Evolutionary conservation across 2,113 vertebrate genomes (phyloP).

Genomic region (Pristiophorus japonicus): DNA sequence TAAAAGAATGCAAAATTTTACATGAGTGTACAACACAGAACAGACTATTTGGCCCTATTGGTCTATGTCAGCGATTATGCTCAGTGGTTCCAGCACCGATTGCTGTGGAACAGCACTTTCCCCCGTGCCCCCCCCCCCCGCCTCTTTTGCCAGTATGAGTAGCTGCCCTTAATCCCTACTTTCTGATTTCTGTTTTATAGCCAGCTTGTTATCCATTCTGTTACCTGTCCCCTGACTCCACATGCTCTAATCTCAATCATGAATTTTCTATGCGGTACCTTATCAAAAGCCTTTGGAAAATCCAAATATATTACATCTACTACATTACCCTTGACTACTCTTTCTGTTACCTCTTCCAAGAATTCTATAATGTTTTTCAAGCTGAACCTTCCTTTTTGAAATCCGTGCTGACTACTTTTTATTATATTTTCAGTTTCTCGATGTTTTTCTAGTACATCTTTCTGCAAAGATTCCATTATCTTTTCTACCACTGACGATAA

Average conservation of each 20-base stretch:
- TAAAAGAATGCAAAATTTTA: not conserved
- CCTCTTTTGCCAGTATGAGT: not conserved
- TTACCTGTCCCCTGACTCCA: not conserved
- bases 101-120: not conserved
- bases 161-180: too few species aligned
- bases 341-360: not conserved
- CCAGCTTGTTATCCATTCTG: not conserved
- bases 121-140: too few species aligned
- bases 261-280: not conserved
- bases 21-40: not conserved
- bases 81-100: not conserved
- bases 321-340: not conserved
- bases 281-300: not conserved
- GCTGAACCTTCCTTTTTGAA: not conserved
- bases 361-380: not conserved
- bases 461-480: not conserved
- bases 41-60: not conserved
- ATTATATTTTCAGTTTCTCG: not conserved
- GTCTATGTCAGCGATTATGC: not conserved
- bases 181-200: not conserved
- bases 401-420: not conserved
- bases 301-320: not conserved
- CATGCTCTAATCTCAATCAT: not conserved
- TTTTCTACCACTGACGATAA: not conserved
- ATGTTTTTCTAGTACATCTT: not conserved